Percentiles rank a stretch among this genome's conserved stretches.
These are phyloP conservation scores for Triplophysa rosa DNA, from an alignment of 2,113 vertebrate species.

Conservation along the genomic window DNA sequence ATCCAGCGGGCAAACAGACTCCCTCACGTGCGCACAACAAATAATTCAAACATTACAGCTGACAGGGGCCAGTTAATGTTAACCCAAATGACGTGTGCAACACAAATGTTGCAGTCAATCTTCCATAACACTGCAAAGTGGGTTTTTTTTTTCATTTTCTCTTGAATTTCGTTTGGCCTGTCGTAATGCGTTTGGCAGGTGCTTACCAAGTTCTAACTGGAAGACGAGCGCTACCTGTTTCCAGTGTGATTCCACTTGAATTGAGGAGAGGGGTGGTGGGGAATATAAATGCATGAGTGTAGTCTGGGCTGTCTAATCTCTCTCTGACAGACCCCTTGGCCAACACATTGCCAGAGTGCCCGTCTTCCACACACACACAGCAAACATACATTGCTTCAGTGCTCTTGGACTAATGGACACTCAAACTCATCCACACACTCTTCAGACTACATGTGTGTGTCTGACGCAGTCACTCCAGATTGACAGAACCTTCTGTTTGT, in stretches of 20 bases:
- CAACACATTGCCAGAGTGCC: constrained; percentile 26
- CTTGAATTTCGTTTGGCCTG: constrained; percentile 41
- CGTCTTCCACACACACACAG: neutral
- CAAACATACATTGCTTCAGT: neutral
- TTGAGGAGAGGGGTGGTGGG: constrained; percentile 28
- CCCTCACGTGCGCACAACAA: neutral
- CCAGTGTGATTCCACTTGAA: constrained; percentile 48
- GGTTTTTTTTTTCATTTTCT: neutral
- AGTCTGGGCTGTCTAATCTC: constrained; percentile 45
- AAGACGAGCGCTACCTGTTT: constrained; percentile 21
- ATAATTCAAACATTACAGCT: constrained; percentile 33
- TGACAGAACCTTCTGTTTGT: constrained; percentile 15
- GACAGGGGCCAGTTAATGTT: constrained; percentile 34
- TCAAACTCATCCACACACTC: neutral
- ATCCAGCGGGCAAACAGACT: constrained; percentile 8
- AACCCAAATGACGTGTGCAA: constrained; percentile 34
- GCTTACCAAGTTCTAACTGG: constrained; percentile 38
- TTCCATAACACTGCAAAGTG: constrained; percentile 33
- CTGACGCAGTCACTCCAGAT: constrained; percentile 19
- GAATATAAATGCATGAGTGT: constrained; percentile 48
- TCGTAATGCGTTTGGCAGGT: constrained; percentile 23
- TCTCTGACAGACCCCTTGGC: constrained; percentile 40
- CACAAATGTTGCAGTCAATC: constrained; percentile 38
- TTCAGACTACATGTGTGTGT: neutral
- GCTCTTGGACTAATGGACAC: constrained; percentile 7